Evolutionary conservation across 2,113 vertebrate genomes (phyloP), one percentile per base, ranked within the genome.

Genomic region (Panurus biarmicus): DNA sequence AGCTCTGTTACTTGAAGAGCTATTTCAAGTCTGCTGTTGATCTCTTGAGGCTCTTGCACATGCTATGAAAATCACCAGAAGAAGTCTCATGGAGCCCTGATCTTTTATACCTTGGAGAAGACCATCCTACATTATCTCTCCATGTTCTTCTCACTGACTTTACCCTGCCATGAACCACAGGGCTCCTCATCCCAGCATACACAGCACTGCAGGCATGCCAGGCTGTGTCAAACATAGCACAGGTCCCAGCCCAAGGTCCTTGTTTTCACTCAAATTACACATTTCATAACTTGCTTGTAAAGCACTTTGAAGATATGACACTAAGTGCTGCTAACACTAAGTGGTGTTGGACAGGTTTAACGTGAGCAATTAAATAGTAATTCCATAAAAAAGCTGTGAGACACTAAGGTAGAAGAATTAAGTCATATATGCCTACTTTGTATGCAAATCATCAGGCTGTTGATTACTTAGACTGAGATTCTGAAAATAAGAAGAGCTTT

Each of bases 281-380:
- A 66, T 85, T 93, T 92, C 91, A 38, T 85, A 89, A 96, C 67
- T 76, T 4, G 14, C 86, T 92, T 74, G 72, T 92, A 89, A 88
- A 74, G 51, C 60, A 90, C 75, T 86, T 94, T 36, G 72, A 91
- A 76, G 58, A 33, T 26, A 66, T 0, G 1, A 57, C 38, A 58
- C 33, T n/a, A 74, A 60, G 25, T 67, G 29, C 64, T 90, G 62
- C 15, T 79, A 76, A 65, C 1, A 3, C 22, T 88, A 65, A 88
- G 9, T 42, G 10, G 17, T 54, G 15, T 65, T 91, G 80, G 70
- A 48, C 58, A 66, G 62, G 66, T 48, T 22, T 85, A 82, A 66
- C 78, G 17, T 2, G 2, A 82, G 71, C 78, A 80, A 95, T 96
- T 94, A 95, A 92, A 85, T 24, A 65, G 40, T 76, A 83, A 89